A percentile compares a stretch with the other conserved stretches of the same genome.
phyloP scores from a whole-genome alignment of 1,140 invertebrate genomes.

The Oedothorax gibbosus region DNA sequence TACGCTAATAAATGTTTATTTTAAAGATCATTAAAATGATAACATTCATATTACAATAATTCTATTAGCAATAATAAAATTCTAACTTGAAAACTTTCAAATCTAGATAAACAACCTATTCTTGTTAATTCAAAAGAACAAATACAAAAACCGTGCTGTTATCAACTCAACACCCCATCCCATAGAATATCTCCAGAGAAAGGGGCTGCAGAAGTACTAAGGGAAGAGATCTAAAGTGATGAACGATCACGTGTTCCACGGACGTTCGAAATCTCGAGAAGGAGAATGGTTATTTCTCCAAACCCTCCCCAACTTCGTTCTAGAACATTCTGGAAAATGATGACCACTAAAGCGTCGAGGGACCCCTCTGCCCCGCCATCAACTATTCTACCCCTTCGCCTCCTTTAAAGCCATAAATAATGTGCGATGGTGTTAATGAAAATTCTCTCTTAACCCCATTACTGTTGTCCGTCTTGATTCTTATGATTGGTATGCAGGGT shows the following conservation, averaged over 20 bases:
- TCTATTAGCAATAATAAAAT: no score
- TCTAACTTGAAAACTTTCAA: no score
- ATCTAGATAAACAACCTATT: no score
- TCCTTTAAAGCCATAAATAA: constrained; percentile 40
- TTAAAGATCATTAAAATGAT: no score
- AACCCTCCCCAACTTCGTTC: background rate
- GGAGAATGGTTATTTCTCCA: background rate
- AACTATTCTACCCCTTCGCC: no score
- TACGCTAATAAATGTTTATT: no score
- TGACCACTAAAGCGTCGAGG: constrained; percentile 6
- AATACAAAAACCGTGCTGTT: no score
- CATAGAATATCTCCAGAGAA: no score
- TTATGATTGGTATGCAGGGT: background rate
- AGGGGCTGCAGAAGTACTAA: background rate
- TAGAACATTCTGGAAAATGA: background rate
- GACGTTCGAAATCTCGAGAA: background rate
- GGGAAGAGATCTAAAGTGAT: constrained; percentile 10
- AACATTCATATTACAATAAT: no score
- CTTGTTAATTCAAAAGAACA: no score
- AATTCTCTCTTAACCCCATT: constrained; percentile 39
- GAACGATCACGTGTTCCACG: background rate
- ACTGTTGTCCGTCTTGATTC: background rate
- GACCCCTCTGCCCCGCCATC: no score
- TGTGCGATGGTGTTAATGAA: constrained; percentile 27
- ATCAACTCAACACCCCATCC: no score